Conservation (phyloP, 2,113 vertebrate species). For the Uria aalge region DNA sequence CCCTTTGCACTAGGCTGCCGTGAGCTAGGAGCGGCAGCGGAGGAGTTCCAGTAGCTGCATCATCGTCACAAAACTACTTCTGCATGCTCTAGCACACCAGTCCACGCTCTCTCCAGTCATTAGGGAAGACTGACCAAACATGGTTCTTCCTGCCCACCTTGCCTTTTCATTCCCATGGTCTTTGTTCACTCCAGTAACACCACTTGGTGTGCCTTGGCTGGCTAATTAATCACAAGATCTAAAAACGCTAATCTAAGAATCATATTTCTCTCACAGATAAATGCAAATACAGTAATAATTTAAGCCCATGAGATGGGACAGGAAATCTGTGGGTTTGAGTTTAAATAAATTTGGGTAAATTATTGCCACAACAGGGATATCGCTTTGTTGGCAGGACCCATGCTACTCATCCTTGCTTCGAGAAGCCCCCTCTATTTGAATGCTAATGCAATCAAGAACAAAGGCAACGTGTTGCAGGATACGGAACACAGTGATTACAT, state of each 20-base stretch:
- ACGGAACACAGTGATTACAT: constrained; percentile 22
- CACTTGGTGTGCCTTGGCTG: not conserved
- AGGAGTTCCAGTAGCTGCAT: not conserved
- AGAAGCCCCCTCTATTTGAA: constrained; percentile 36
- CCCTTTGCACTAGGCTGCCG: not conserved
- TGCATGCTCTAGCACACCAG: not conserved
- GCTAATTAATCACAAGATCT: constrained; percentile 26
- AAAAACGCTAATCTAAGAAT: constrained; percentile 52
- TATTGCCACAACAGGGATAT: constrained; percentile 43
- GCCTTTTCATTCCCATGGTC: not conserved
- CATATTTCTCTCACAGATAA: constrained; percentile 8
- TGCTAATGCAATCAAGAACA: constrained; percentile 67
- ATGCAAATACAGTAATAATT: constrained; percentile 38
- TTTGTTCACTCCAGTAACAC: not conserved
- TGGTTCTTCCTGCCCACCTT: not conserved
- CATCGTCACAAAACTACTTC: fast-evolving
- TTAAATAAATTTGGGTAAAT: constrained; percentile 53
- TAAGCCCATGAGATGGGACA: not conserved
- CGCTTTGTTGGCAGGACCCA: not conserved
- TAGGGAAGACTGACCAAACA: not conserved
- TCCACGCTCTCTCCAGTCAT: not conserved
- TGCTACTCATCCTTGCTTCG: not conserved
- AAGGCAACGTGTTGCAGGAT: constrained; percentile 40
- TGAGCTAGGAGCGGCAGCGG: not conserved
- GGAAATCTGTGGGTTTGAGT: constrained; percentile 1